Evolutionary conservation across 2,888 invertebrate genomes (phyloP).

Genomic region (Agelastica alni): DNA sequence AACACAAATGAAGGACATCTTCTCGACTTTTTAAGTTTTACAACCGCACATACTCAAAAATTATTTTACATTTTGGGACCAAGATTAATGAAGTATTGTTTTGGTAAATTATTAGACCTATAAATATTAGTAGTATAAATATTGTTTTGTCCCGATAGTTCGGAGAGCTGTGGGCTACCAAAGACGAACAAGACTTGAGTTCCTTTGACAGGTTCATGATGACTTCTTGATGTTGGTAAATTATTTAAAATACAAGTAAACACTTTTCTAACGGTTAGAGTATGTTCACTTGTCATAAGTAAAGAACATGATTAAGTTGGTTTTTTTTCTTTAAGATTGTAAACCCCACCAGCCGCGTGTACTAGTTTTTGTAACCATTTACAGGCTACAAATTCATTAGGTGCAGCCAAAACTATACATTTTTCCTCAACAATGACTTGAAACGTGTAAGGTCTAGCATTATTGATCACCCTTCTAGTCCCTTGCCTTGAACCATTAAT

Average conservation of each 20-base stretch:
- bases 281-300: conserved; percentile 73
- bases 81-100: too few species aligned
- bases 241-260: conserved; percentile 59
- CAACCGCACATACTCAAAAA: too few species aligned
- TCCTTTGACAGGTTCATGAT: conserved; percentile 52
- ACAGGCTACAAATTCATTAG: conserved; percentile 82
- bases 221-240: conserved; percentile 38
- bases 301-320: conserved; percentile 71
- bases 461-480: conserved; percentile 69
- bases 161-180: too few species aligned
- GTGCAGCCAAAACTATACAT: conserved; percentile 77
- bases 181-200: conserved; percentile 62
- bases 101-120: too few species aligned
- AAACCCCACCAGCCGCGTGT: conserved; percentile 74
- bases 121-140: too few species aligned
- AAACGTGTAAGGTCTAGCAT: conserved; percentile 83
- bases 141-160: too few species aligned
- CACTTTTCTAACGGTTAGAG: conserved; percentile 77
- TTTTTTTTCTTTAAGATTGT: conserved; percentile 57
- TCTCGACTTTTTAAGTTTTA: too few species aligned
- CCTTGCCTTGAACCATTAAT: conserved; percentile 81
- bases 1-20: too few species aligned
- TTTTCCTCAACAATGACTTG: conserved; percentile 70
- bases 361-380: conserved; percentile 85
- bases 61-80: too few species aligned